These are phyloP conservation scores for Paguma larvata DNA, from an alignment of 2,797 vertebrate species.

Conservation along the genomic window DNA sequence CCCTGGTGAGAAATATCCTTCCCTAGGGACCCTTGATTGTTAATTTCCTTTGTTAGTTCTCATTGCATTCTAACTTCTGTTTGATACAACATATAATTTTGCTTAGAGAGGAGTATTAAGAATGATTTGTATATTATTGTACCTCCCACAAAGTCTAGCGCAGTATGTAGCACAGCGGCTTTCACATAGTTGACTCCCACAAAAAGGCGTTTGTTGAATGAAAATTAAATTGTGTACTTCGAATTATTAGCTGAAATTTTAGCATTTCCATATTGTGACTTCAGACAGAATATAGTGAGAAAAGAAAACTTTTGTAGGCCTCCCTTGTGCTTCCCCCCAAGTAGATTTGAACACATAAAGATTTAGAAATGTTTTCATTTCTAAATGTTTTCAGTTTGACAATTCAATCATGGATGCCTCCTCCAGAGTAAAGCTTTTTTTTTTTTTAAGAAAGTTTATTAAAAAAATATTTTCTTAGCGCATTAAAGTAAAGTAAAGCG, in stretches of 20 bases:
- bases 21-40: background rate
- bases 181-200: background rate
- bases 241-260: constrained; percentile 6
- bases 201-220: constrained; percentile 9
- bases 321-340: background rate
- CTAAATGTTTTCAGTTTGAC: background rate
- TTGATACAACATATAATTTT: background rate
- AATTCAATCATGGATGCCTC: background rate
- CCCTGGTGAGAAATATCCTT: background rate
- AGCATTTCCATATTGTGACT: background rate
- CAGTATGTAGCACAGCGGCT: background rate
- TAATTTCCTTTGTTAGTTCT: constrained; percentile 30
- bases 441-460: background rate
- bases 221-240: constrained; percentile 33
- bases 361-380: constrained; percentile 36
- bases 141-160: background rate
- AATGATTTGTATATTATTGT: background rate
- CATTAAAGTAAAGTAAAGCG: background rate
- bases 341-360: background rate
- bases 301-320: background rate
- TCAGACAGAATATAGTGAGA: background rate
- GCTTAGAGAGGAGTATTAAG: background rate
- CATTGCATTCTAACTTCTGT: background rate
- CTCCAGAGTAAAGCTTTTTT: background rate
- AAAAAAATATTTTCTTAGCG: background rate